These are phyloP conservation scores for Neopelma chrysocephalum DNA, from an alignment of 2,797 vertebrate genomes.

Conservation along the genomic window DNA sequence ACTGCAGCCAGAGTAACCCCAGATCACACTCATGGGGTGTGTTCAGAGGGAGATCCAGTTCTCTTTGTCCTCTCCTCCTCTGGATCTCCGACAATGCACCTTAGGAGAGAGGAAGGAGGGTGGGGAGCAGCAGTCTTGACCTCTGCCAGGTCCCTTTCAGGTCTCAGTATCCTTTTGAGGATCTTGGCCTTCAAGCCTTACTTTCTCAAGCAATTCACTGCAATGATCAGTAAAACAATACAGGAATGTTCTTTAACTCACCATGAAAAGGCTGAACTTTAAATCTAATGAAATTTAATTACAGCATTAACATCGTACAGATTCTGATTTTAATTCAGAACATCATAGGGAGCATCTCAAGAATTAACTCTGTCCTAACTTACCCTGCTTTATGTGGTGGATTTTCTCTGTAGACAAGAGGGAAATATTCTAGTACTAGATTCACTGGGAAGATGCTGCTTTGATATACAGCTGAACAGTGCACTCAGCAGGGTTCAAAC, in stretches of 20 bases:
- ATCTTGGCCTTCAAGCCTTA: neutral
- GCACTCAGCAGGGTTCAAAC: constrained; percentile 21
- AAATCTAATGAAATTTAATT: constrained; percentile 71
- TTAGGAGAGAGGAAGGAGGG: neutral
- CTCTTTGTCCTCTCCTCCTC: neutral
- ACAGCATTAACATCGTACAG: constrained; percentile 38
- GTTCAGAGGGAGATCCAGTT: neutral
- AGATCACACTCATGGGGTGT: neutral
- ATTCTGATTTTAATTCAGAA: constrained; percentile 8
- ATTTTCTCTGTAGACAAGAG: neutral
- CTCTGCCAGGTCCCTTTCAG: neutral
- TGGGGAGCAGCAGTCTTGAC: neutral
- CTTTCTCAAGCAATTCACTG: constrained; percentile 15
- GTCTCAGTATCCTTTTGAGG: neutral
- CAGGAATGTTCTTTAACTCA: constrained; percentile 25
- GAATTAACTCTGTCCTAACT: constrained; percentile 48
- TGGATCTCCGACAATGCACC: neutral
- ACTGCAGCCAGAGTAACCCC: neutral
- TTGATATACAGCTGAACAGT: neutral
- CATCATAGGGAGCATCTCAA: neutral
- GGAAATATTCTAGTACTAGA: neutral
- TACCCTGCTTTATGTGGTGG: neutral
- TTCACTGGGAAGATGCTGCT: neutral
- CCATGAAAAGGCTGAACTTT: constrained; percentile 55
- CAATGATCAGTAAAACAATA: constrained; percentile 2